These are phyloP conservation scores for Spondyliosoma cantharus DNA, from an alignment of 2,797 vertebrate genomes.

Conservation along the genomic window DNA sequence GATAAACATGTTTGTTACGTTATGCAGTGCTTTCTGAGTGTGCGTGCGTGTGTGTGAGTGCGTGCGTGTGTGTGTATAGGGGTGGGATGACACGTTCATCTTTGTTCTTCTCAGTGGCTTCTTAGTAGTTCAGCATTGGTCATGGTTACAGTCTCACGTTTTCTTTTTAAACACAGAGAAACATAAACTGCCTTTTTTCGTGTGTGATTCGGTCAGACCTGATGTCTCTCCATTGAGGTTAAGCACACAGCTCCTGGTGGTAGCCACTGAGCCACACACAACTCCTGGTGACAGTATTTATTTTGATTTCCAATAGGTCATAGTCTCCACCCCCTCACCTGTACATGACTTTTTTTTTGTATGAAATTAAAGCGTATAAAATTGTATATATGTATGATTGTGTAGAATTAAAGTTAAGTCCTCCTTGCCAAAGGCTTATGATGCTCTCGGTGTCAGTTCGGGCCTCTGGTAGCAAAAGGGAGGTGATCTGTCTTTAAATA, in stretches of 20 bases:
- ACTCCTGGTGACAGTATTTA: conserved; percentile 72
- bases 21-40: conserved; percentile 57
- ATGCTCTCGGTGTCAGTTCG: conserved; percentile 43
- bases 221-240: conserved; percentile 54
- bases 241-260: conserved; percentile 71
- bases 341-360: conserved; percentile 83
- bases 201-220: conserved; percentile 50
- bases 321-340: conserved; percentile 48
- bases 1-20: conserved; percentile 61
- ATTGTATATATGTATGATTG: conserved; percentile 87
- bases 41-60: conserved; percentile 25
- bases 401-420: conserved; percentile 86
- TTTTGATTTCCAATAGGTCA: conserved; percentile 69
- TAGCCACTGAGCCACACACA: conserved; percentile 44
- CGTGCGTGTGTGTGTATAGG: neutral
- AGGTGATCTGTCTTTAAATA: conserved; percentile 59
- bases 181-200: conserved; percentile 70
- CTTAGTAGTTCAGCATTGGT: conserved; percentile 42
- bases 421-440: conserved; percentile 71
- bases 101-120: conserved; percentile 54
- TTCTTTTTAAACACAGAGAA: conserved; percentile 33
- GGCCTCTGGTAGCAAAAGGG: conserved; percentile 49
- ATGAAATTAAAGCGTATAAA: conserved; percentile 83
- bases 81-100: conserved; percentile 34
- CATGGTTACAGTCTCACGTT: conserved; percentile 37